Conservation (phyloP, 1,140 invertebrate species). For the Lepidotrigona ventralis region DNA sequence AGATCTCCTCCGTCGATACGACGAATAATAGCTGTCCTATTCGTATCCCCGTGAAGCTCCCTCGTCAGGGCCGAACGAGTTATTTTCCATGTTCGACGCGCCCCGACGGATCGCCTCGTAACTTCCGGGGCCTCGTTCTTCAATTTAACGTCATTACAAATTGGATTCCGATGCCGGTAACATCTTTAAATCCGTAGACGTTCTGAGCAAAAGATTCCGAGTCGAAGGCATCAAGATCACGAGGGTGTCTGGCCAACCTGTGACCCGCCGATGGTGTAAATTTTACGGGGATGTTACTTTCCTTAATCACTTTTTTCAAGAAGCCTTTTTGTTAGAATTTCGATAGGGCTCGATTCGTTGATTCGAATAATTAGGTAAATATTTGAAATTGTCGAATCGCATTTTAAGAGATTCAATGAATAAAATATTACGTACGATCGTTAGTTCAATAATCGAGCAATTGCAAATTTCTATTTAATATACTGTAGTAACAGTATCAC, state of each 20-base stretch:
- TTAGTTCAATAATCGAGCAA: no score
- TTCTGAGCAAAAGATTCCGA: background rate
- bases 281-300: background rate
- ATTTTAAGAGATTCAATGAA: no score
- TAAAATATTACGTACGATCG: no score
- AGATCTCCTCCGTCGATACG: conserved; percentile 35
- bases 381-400: no score
- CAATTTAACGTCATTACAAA: conserved; percentile 28
- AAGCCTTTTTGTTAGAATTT: background rate
- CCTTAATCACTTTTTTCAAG: no score
- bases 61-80: conserved; percentile 8
- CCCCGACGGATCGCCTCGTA: background rate
- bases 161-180: background rate
- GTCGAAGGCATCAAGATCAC: background rate
- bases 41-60: conserved; percentile 2
- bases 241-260: background rate
- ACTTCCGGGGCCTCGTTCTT: background rate
- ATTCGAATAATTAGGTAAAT: background rate
- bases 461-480: no score
- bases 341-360: background rate
- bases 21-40: conserved; percentile 36
- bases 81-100: conserved; percentile 26
- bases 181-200: background rate
- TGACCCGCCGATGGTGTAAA: background rate
- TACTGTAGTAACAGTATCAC: no score